Evolutionary conservation across 2,888 invertebrate genomes (phyloP).

Genomic region (Corythucha ciliata): DNA sequence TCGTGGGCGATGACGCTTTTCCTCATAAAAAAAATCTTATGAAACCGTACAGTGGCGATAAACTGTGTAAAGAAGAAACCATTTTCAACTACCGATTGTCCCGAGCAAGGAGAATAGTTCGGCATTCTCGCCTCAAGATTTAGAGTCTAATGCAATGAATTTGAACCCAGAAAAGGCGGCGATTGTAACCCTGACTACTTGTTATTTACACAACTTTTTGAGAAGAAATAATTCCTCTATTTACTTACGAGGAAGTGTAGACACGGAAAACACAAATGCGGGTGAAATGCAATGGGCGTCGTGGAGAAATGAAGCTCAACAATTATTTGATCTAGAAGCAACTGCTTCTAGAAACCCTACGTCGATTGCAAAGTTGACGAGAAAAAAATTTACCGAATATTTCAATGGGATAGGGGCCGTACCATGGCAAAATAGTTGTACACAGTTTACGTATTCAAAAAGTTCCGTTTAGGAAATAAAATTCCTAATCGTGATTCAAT

Average conservation of each 20-base stretch:
- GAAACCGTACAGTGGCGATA: constrained; percentile 9
- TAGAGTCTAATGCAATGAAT: neutral
- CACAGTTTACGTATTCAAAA: too few species aligned
- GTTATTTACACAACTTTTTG: constrained; percentile 11
- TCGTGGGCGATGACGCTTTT: constrained; percentile 12
- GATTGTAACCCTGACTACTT: neutral
- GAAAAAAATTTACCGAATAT: too few species aligned
- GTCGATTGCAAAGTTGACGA: too few species aligned
- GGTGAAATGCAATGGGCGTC: too few species aligned
- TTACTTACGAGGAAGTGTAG: constrained; percentile 2
- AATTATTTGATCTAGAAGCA: too few species aligned
- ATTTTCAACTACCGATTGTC: constrained; percentile 5
- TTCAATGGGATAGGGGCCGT: too few species aligned
- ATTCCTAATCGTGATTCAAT: too few species aligned
- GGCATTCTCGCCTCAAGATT: neutral
- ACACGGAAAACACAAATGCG: too few species aligned
- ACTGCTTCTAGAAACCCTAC: too few species aligned
- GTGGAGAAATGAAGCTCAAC: too few species aligned
- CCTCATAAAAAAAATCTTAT: neutral
- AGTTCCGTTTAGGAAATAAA: too few species aligned
- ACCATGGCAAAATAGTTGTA: too few species aligned
- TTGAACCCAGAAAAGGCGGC: constrained; percentile 4
- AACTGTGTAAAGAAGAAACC: neutral
- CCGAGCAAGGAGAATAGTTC: neutral
- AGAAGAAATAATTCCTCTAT: neutral